Conservation (phyloP, 2,797 vertebrate species). For the Hozukius guyotensis region DNA sequence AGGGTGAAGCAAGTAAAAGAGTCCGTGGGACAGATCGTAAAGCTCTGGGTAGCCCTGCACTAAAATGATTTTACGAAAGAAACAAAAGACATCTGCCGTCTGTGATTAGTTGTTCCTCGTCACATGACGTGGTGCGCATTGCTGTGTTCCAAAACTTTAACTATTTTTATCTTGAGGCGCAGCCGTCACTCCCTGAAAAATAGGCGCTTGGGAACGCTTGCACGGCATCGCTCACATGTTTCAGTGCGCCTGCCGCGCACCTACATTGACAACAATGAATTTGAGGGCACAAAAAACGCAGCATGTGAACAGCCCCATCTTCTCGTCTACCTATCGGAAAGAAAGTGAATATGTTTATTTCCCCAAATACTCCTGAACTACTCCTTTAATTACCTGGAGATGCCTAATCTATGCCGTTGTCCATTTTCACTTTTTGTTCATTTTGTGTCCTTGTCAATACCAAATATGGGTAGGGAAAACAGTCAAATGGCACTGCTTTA, state of each 20-base stretch:
- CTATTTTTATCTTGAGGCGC: rapidly evolving
- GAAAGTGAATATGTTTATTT: neutral
- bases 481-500: neutral
- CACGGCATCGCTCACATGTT: no score
- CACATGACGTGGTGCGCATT: no score
- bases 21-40: rapidly evolving
- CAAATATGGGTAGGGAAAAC: neutral
- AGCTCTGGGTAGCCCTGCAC: no score
- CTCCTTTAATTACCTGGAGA: neutral
- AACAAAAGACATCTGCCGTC: no score
- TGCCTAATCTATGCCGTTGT: neutral
- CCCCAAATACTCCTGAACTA: neutral
- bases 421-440: neutral
- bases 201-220: no score
- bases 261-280: neutral
- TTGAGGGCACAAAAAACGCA: neutral
- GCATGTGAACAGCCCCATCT: neutral
- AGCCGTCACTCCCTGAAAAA: no score
- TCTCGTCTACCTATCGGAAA: neutral
- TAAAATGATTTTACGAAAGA: no score
- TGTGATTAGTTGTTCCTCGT: no score
- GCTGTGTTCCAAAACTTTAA: no score
- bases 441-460: slow-evolving; percentile 23
- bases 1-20: no score
- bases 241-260: no score